These are phyloP conservation scores for Oplegnathus fasciatus DNA, from an alignment of 2,113 vertebrate genomes.

Conservation along the genomic window DNA sequence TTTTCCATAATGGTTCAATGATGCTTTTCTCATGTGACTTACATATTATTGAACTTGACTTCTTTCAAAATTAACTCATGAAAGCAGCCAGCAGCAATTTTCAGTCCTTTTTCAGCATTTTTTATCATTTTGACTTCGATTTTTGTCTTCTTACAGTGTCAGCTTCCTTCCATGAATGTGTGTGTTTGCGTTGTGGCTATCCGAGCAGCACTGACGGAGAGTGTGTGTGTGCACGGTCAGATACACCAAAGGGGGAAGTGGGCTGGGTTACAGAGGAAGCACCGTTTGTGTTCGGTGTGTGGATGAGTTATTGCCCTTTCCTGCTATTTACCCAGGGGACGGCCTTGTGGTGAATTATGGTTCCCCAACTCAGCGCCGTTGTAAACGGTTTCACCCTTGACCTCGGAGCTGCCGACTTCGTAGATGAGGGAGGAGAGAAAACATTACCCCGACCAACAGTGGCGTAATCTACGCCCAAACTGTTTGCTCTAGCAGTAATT, in stretches of 20 bases:
- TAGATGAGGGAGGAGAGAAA: conserved; percentile 36
- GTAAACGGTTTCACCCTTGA: conserved; percentile 76
- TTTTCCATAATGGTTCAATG: neutral
- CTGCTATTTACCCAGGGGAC: conserved; percentile 76
- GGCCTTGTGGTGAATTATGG: conserved; percentile 73
- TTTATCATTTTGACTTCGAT: neutral
- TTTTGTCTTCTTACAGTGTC: neutral
- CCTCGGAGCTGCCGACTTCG: conserved; percentile 24
- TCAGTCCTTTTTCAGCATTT: no score
- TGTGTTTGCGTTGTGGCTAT: conserved; percentile 27
- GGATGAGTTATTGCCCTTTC: conserved; percentile 84
- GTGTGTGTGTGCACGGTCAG: conserved; percentile 27
- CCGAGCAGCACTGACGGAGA: neutral
- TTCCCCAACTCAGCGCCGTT: conserved; percentile 40
- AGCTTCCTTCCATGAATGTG: conserved; percentile 2
- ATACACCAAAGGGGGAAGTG: conserved; percentile 71
- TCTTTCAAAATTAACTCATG: neutral
- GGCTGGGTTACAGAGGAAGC: conserved; percentile 77
- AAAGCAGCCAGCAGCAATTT: neutral
- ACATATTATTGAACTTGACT: neutral
- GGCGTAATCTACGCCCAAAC: conserved; percentile 53
- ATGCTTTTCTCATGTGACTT: neutral
- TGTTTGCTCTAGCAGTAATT: conserved; percentile 69
- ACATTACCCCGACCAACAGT: conserved; percentile 43
- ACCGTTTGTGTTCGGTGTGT: conserved; percentile 70